Evolutionary conservation across 2,797 vertebrate species (phyloP), one percentile per base, ranked within the genome.

Genomic region (Scomberomorus guttatus): DNA sequence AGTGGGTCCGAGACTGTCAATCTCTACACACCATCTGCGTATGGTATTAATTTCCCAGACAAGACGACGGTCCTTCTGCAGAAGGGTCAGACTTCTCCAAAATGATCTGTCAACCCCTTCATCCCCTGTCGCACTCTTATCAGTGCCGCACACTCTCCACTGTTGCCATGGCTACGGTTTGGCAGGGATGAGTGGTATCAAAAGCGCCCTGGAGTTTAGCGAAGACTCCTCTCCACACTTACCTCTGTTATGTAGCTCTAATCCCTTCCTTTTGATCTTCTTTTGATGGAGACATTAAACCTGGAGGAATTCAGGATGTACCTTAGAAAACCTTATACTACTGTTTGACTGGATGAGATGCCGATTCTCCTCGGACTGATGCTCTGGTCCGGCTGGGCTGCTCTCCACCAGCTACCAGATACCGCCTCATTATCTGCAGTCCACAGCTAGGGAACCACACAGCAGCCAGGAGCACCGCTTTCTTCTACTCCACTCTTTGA

Each of bases 141-240:
- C 93, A 91, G 88, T 86, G 83, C 87, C 52, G 87, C 91, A 89
- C 92, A 91, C 93, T 92, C 77, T 74, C 86, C 90, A 57, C 94
- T 93, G 95, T 96, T 96, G 93, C 95, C 93, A 95, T 95, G 93
- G 93, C 89, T 92, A 95, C 95, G 5, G 79, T 91, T 94, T 92
- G 85, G 94, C 93, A 93, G 90, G 90, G 91, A 93, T 88, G 93
- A 94, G 87, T 27, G 51, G 83, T 87, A 92, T 94, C 89, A 89
- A 88, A 94, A 91, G 89, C 84, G 48, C 82, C 60, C 27, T 74
- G 83, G 90, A 94, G 93, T 93, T 93, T 90, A 90, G 89, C 37
- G 57, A 90, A 87, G 88, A 91, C 91, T 92, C 87, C 77, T 90
- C 90, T 89, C 87, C 81, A 83, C 92, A 89, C 89, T 92, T 84